Percentiles rank a stretch among this genome's conserved stretches.
Evolutionary conservation across 2,888 invertebrate genomes (phyloP).

Genomic region (Mactromeris polynyma): DNA sequence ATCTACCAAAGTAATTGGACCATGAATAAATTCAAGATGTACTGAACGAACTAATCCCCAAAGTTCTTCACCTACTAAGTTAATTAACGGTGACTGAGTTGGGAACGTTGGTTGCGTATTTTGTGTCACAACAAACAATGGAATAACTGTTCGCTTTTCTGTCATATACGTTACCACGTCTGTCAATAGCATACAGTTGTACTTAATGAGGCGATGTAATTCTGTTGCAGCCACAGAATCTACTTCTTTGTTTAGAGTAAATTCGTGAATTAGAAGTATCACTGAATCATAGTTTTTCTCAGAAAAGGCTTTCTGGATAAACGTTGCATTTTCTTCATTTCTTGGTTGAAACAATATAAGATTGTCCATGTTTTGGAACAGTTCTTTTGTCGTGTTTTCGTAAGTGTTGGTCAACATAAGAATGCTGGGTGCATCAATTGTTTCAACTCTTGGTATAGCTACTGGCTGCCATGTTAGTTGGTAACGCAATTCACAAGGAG

Average conservation of each 20-base stretch:
- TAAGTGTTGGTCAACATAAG: background rate
- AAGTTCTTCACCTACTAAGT: constrained; percentile 26
- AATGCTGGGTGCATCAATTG: background rate
- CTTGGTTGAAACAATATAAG: background rate
- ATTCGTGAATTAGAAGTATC: background rate
- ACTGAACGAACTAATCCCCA: constrained; percentile 45
- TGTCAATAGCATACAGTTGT: constrained; percentile 24
- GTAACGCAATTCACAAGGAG: too few species aligned
- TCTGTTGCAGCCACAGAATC: background rate
- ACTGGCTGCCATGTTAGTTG: too few species aligned
- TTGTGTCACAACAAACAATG: constrained; percentile 26
- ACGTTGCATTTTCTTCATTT: background rate
- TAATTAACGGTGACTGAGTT: background rate
- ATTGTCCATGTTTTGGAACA: background rate
- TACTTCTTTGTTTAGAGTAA: background rate
- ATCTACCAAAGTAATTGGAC: constrained; percentile 31
- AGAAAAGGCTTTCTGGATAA: too few species aligned
- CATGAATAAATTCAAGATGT: constrained; percentile 18
- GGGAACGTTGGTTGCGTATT: constrained; percentile 22
- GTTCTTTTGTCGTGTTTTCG: background rate
- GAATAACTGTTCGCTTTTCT: background rate
- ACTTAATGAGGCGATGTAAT: background rate
- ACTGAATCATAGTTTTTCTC: background rate
- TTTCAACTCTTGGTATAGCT: too few species aligned
- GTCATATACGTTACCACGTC: constrained; percentile 7